Conservation (phyloP, 1,140 invertebrate genomes). For the Drosophila truncata region DNA sequence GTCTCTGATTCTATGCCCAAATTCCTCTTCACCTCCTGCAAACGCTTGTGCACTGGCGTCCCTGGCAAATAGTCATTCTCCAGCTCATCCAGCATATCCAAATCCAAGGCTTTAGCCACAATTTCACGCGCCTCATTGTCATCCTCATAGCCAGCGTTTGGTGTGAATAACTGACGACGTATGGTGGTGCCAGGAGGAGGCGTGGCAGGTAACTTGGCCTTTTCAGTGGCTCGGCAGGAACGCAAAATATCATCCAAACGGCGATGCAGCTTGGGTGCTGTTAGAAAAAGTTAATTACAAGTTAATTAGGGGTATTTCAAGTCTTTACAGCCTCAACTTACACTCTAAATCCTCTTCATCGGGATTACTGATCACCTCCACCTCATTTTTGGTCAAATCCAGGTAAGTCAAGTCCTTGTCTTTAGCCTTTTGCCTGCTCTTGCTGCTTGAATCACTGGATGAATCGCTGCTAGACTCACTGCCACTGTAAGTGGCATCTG, state of each 20-base stretch:
- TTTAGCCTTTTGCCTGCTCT: background rate
- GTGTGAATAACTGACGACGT: slow-evolving; percentile 68
- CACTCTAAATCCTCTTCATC: slow-evolving; percentile 14
- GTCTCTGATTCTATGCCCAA: slow-evolving; percentile 31
- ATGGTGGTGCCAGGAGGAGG: slow-evolving; percentile 10
- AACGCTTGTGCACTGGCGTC: slow-evolving; percentile 46
- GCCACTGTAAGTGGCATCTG: slow-evolving; percentile 39
- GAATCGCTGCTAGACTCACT: slow-evolving; percentile 12
- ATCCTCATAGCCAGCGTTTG: slow-evolving; percentile 61
- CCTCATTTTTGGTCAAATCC: slow-evolving; percentile 68
- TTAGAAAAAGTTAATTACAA: background rate
- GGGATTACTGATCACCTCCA: slow-evolving; percentile 60
- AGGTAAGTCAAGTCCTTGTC: slow-evolving; percentile 55
- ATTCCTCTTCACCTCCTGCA: slow-evolving; percentile 51
- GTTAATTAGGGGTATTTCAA: background rate
- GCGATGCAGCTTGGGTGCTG: slow-evolving; percentile 25
- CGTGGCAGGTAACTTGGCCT: slow-evolving; percentile 45
- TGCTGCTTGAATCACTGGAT: slow-evolving; percentile 1
- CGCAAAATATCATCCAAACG: slow-evolving; percentile 67
- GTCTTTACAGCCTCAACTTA: background rate
- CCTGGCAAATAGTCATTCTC: slow-evolving; percentile 56
- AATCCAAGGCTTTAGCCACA: slow-evolving; percentile 48
- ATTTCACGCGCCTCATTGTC: slow-evolving; percentile 34
- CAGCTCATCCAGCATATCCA: slow-evolving; percentile 53
- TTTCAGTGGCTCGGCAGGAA: slow-evolving; percentile 45